These are phyloP conservation scores for Drosophila mauritiana DNA, from an alignment of 1,140 invertebrate genomes.

Conservation along the genomic window DNA sequence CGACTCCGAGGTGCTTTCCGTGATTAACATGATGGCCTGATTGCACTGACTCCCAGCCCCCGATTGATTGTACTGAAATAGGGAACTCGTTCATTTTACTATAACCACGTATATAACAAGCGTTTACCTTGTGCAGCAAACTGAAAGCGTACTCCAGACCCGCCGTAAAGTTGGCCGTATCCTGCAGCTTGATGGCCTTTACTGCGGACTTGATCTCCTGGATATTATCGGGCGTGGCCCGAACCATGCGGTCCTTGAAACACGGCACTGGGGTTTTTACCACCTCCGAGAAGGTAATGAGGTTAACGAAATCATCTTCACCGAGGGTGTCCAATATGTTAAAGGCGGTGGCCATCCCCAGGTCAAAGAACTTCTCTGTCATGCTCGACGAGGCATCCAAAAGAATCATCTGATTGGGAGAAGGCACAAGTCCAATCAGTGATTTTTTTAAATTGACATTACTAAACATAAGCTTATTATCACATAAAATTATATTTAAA, in stretches of 20 bases:
- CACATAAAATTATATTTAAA: not conserved
- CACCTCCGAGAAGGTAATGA: constrained; percentile 92
- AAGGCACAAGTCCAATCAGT: not conserved
- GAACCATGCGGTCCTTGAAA: constrained; percentile 94
- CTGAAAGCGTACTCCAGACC: constrained; percentile 96
- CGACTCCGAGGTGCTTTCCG: constrained; percentile 93
- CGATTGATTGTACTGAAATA: constrained; percentile 90
- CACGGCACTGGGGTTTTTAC: constrained; percentile 92
- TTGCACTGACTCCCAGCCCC: constrained; percentile 96
- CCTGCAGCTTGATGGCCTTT: constrained; percentile 88
- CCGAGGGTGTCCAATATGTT: constrained; percentile 97
- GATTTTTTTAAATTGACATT: not conserved
- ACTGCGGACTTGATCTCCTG: constrained; percentile 92
- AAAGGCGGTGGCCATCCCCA: constrained; percentile 93
- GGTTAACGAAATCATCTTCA: constrained; percentile 98
- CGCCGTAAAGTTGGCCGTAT: constrained; percentile 96
- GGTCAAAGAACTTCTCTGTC: constrained; percentile 92
- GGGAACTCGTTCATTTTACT: not conserved
- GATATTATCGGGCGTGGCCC: constrained; percentile 95
- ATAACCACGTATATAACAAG: too few species aligned
- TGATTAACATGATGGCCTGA: constrained; percentile 98
- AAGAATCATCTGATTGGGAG: constrained; percentile 89
- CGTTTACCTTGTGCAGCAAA: constrained; percentile 92
- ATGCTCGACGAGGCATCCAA: constrained; percentile 96
- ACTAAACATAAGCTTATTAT: not conserved